These are phyloP conservation scores for Vimba vimba DNA, from an alignment of 2,113 vertebrate species.

Conservation along the genomic window DNA sequence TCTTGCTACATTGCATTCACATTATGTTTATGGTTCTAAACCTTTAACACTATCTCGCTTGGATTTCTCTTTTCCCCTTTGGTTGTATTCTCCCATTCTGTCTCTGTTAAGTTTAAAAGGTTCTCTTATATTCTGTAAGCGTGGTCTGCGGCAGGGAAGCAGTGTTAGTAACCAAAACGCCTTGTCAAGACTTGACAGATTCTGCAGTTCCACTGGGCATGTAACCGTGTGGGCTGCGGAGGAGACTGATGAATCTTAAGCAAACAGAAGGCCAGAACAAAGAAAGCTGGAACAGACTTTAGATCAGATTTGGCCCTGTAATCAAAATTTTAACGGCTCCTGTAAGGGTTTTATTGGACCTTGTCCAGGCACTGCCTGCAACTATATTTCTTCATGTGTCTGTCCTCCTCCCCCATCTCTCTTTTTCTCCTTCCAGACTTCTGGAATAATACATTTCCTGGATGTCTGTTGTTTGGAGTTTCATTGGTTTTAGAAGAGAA, in stretches of 20 bases:
- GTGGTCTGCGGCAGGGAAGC: conserved; percentile 45
- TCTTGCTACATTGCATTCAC: neutral
- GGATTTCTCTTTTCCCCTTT: neutral
- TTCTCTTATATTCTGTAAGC: conserved; percentile 45
- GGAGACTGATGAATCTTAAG: conserved; percentile 51
- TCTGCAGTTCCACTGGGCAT: conserved; percentile 57
- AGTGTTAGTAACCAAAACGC: conserved; percentile 44
- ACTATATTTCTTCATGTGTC: conserved; percentile 17
- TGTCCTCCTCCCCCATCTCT: neutral
- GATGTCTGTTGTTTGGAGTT: conserved; percentile 20
- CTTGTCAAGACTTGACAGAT: conserved; percentile 57
- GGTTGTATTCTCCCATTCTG: neutral
- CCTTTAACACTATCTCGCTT: neutral
- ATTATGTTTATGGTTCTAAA: neutral
- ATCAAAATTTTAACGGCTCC: conserved; percentile 54
- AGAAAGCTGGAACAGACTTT: conserved; percentile 48
- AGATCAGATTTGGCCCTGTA: conserved; percentile 54
- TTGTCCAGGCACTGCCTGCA: conserved; percentile 13
- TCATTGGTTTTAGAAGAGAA: conserved; percentile 25
- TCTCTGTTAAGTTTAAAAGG: conserved; percentile 8
- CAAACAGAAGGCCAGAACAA: conserved; percentile 46
- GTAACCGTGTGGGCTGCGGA: conserved; percentile 45
- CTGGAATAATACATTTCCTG: conserved; percentile 39
- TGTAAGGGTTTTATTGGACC: conserved; percentile 42
- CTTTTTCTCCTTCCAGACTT: conserved; percentile 34